Percentiles rank a stretch among this genome's conserved stretches.
Evolutionary conservation across 2,113 vertebrate genomes (phyloP).

Genomic region (Cyanocitta stelleri): DNA sequence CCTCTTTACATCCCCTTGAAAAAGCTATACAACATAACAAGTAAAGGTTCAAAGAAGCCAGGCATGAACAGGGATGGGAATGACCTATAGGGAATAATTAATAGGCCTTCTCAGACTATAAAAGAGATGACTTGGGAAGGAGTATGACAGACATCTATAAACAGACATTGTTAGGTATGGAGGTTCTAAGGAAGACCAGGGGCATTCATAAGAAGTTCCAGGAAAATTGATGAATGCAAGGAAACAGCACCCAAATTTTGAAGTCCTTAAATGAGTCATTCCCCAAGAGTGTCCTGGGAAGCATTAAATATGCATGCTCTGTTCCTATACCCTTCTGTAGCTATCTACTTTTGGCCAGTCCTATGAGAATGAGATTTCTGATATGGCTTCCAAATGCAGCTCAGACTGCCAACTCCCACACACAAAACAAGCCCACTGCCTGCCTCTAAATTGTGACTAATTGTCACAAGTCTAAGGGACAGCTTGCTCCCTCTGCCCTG

Average conservation of each 20-base stretch:
- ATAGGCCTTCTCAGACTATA: background rate
- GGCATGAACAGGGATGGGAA: background rate
- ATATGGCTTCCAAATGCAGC: background rate
- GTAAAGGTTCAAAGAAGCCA: background rate
- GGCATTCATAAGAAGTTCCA: background rate
- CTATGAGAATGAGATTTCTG: background rate
- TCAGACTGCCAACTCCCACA: rapidly evolving
- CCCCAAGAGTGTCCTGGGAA: background rate
- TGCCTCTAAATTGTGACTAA: too few species aligned
- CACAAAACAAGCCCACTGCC: background rate
- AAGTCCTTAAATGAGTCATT: background rate
- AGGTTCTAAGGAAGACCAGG: background rate
- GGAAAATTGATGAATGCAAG: background rate
- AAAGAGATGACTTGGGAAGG: background rate
- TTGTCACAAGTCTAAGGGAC: background rate
- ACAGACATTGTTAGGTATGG: background rate
- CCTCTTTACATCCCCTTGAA: background rate
- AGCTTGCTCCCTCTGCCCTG: background rate
- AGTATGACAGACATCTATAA: background rate
- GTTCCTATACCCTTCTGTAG: background rate
- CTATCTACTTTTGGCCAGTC: background rate
- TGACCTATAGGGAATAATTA: background rate
- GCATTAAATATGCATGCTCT: background rate
- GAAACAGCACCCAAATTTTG: background rate
- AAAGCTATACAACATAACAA: background rate